Percentiles rank a stretch among this genome's conserved stretches.
These are phyloP conservation scores for Platyrinchus mystaceus DNA, from an alignment of 2,797 vertebrate genomes.

Conservation along the genomic window DNA sequence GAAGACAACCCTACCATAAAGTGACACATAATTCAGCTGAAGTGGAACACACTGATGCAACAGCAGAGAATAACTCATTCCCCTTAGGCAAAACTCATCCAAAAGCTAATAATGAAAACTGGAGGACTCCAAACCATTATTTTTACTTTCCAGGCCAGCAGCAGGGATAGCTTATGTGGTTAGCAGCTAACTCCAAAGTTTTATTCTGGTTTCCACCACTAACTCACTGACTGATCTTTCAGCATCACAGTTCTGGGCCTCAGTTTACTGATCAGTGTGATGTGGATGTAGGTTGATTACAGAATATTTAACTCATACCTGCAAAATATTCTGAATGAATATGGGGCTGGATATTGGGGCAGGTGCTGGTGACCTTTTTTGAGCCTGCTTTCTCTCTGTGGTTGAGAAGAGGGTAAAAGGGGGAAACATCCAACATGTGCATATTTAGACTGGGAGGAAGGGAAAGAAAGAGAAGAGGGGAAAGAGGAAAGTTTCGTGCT, in stretches of 20 bases:
- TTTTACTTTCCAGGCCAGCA: conserved; percentile 49
- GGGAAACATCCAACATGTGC: not conserved
- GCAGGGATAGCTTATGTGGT: conserved; percentile 45
- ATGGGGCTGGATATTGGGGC: not conserved
- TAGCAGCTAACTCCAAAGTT: conserved; percentile 37
- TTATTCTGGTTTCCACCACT: conserved; percentile 24
- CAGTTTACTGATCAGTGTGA: not conserved
- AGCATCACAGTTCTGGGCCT: not conserved
- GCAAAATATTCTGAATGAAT: not conserved
- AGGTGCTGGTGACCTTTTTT: not conserved
- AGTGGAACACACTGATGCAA: conserved; percentile 49
- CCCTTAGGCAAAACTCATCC: conserved; percentile 65
- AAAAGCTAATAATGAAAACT: conserved; percentile 64
- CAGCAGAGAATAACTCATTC: conserved; percentile 43
- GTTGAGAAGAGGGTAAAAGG: not conserved
- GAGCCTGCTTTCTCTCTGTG: not conserved
- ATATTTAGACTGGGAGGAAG: not conserved
- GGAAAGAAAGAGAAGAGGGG: not conserved
- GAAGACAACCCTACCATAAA: conserved; percentile 52
- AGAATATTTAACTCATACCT: not conserved
- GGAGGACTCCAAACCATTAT: conserved; percentile 57
- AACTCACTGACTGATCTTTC: not conserved
- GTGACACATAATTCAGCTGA: conserved; percentile 57
- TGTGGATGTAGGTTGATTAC: not conserved
- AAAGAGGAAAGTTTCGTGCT: not conserved